phyloP scores from a whole-genome alignment of 2,113 vertebrate species.

The Todiramphus chloris region DNA sequence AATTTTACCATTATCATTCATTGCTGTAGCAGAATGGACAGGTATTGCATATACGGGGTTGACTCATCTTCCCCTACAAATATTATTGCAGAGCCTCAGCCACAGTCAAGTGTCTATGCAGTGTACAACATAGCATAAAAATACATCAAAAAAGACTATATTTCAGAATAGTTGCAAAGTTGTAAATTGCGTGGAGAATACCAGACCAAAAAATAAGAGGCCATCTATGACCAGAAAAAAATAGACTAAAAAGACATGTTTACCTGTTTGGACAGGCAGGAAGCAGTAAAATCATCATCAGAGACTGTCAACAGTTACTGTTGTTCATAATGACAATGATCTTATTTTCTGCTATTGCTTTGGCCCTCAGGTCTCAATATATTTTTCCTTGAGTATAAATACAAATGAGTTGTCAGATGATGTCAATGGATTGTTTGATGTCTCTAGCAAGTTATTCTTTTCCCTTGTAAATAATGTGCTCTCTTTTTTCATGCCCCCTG shows the following conservation, averaged over 20 bases:
- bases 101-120: background rate
- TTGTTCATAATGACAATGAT: background rate
- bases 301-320: background rate
- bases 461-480: background rate
- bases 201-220: background rate
- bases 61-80: background rate
- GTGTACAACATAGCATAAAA: background rate
- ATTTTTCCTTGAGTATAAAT: constrained; percentile 5
- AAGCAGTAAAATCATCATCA: background rate
- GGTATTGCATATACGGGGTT: background rate
- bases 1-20: background rate
- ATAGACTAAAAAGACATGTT: background rate
- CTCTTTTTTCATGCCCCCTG: background rate
- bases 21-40: background rate
- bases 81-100: background rate
- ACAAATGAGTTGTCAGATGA: constrained; percentile 18
- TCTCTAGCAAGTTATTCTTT: background rate
- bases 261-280: background rate
- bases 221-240: background rate
- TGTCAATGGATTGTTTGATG: background rate
- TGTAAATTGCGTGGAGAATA: background rate
- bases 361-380: background rate
- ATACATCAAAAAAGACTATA: background rate
- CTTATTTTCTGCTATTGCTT: background rate
- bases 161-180: background rate